These are phyloP conservation scores for Zaprionus camerounensis DNA, from an alignment of 1,140 invertebrate genomes.

Conservation along the genomic window DNA sequence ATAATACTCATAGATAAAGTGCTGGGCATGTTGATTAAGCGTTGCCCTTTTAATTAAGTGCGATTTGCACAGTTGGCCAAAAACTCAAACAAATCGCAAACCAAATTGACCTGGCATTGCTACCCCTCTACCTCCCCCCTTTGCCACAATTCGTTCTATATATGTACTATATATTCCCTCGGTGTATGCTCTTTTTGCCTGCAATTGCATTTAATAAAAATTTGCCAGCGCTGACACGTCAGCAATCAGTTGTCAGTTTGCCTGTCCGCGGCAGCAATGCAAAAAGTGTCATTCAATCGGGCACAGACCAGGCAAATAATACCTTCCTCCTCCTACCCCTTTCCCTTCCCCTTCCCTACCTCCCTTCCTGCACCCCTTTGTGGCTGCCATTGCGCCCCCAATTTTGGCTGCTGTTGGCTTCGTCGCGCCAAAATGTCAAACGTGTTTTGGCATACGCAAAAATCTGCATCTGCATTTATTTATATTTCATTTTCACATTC, in stretches of 20 bases:
- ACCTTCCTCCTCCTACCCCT: neutral
- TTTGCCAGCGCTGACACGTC: constrained; percentile 53
- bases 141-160: neutral
- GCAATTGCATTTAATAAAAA: constrained; percentile 77
- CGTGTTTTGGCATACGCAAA: constrained; percentile 56
- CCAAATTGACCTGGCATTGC: constrained; percentile 47
- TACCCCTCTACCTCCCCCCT: neutral
- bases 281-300: constrained; percentile 42
- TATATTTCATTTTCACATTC: constrained; percentile 56
- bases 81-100: constrained; percentile 63
- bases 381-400: neutral
- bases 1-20: neutral
- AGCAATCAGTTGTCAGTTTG: constrained; percentile 74
- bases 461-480: constrained; percentile 62
- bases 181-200: constrained; percentile 21
- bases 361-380: neutral
- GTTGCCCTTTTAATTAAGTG: constrained; percentile 66
- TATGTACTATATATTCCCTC: too few species aligned
- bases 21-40: neutral
- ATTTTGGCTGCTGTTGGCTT: constrained; percentile 2
- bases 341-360: too few species aligned
- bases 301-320: constrained; percentile 26
- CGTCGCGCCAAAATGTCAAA: constrained; percentile 52
- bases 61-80: constrained; percentile 55
- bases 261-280: constrained; percentile 44